Base-by-base conservation (phyloP, 2,888 invertebrate genomes). In the Patella pellucida region DNA sequence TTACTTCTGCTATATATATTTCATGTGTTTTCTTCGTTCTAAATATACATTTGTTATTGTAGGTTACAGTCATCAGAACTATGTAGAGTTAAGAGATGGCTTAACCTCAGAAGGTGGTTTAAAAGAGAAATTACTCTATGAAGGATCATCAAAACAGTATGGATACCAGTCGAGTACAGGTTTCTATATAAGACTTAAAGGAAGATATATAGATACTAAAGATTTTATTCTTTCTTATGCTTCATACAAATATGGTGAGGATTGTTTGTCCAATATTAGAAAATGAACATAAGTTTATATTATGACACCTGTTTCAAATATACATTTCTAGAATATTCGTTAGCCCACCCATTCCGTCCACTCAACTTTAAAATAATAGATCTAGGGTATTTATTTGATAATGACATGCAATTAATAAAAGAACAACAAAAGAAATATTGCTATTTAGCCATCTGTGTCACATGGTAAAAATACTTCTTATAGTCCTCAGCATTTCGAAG, bases 171-270 rank as follows among this genome's bases (percentile, higher is more conserved):
- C 73, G 27, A 7, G 31, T 7, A 73, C 56, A 1, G 85, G 84
- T 2, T 84, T 85, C 69, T 84, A 85, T 71, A 78, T 85, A 11
- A 71, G 83, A n/a, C 71, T 83, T 54, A 78, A 75, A 14, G 81
- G 82, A 12, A 74, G 69, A 4, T 76, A 81, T 52, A 72, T 72
- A 31, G 56, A 75, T 3, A 71, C 72, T 19, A 79, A 81, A 41
- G 75, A 76, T 23, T 73, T 83, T n/a, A 71, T 75, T 11, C 67
- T 85, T 52, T 75, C 78, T 0, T 85, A 76, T 69, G 76, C 84
- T 19, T 85, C 85, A 7, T 82, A 79, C 54, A 71, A 68, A 23
- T 72, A 54, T 52, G 71, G 75, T 75, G 31, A 71, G 75, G 50
- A 41, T 54, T 54, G 14, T 72, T 54, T 15, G 16, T 50, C 41